These are phyloP conservation scores for Drosophila algonquin DNA, from an alignment of 2,888 invertebrate genomes.

Conservation along the genomic window DNA sequence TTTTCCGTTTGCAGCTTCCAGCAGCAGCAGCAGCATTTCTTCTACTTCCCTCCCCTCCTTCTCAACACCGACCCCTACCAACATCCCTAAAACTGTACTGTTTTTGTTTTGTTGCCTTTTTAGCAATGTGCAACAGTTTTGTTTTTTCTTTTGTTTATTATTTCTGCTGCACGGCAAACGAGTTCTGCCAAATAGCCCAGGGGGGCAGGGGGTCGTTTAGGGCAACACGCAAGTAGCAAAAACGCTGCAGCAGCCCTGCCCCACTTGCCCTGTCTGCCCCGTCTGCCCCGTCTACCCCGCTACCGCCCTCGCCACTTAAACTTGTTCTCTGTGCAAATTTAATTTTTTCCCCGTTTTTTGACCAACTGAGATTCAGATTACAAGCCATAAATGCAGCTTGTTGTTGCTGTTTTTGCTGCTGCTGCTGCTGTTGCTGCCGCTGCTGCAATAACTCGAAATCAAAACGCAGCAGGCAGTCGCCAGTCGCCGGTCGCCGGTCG, in stretches of 20 bases:
- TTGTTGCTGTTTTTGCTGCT: constrained; percentile 31
- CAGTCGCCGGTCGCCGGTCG: constrained; percentile 47
- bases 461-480: constrained; percentile 69
- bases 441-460: constrained; percentile 75
- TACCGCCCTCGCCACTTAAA: constrained; percentile 62
- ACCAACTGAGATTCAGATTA: constrained; percentile 75
- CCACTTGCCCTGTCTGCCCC: neutral
- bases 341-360: constrained; percentile 65
- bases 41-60: neutral
- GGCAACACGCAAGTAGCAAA: constrained; percentile 52
- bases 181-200: constrained; percentile 66
- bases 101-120: constrained; percentile 26
- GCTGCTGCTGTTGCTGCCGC: constrained; percentile 26
- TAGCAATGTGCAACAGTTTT: constrained; percentile 51
- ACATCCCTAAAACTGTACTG: neutral
- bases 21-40: neutral
- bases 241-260: constrained; percentile 31
- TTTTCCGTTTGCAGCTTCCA: constrained; percentile 6
- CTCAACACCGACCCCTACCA: too few relatives aligned
- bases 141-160: constrained; percentile 52
- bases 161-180: constrained; percentile 65
- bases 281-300: neutral
- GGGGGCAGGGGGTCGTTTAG: constrained; percentile 35
- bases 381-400: constrained; percentile 60
- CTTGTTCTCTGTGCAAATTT: constrained; percentile 76